Conservation (phyloP, 2,113 vertebrate genomes). For the Urocynchramus pylzowi region DNA sequence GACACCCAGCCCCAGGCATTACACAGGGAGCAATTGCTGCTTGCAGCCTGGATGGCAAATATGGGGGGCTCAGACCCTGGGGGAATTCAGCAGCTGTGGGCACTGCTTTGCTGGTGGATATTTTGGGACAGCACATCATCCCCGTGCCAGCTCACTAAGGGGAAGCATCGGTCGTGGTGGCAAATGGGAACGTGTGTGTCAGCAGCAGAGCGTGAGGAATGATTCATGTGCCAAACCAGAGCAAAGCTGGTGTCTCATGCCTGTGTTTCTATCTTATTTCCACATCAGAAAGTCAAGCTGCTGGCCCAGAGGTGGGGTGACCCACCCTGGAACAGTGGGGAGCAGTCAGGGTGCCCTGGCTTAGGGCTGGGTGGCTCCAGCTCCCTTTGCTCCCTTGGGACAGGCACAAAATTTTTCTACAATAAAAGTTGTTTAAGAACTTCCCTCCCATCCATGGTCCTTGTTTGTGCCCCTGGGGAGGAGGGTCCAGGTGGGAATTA, state of each 20-base stretch:
- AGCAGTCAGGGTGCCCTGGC: neutral
- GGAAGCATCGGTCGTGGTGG: neutral
- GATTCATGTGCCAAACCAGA: neutral
- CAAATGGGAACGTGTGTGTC: neutral
- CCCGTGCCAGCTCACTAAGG: neutral
- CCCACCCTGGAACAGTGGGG: neutral
- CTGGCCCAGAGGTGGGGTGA: neutral
- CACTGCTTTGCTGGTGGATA: neutral
- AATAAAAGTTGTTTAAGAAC: neutral
- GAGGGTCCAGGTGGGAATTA: neutral
- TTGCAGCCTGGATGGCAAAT: neutral
- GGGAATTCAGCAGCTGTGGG: accelerated
- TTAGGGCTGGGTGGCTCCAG: neutral
- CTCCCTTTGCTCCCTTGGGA: neutral
- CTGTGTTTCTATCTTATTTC: neutral
- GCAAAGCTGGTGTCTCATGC: neutral
- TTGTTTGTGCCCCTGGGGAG: neutral
- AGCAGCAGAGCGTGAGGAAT: neutral
- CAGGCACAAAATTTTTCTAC: neutral
- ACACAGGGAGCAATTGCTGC: neutral
- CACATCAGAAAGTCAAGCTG: neutral
- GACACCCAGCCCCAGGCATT: accelerated
- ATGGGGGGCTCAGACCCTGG: accelerated
- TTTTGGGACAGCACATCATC: neutral
- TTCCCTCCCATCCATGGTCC: neutral